Conservation (phyloP, 2,113 vertebrate genomes). For the Alaudala cheleensis region DNA sequence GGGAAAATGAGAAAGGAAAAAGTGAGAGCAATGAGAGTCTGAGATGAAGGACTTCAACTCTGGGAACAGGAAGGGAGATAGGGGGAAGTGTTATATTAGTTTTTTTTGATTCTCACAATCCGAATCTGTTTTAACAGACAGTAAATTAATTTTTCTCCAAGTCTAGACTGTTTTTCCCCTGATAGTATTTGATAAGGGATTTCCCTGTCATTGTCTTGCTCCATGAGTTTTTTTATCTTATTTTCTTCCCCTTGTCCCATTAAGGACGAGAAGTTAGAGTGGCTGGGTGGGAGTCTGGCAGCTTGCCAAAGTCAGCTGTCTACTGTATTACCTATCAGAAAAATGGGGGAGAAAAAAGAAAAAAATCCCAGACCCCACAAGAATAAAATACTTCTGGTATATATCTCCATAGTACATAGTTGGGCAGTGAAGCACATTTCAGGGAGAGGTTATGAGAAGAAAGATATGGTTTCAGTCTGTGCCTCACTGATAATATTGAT, state of each 20-base stretch:
- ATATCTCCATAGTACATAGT: background rate
- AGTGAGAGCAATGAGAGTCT: fast-evolving
- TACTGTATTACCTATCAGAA: background rate
- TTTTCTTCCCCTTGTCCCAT: background rate
- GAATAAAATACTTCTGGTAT: background rate
- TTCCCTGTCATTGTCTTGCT: background rate
- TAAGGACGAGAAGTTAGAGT: background rate
- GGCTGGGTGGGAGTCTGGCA: background rate
- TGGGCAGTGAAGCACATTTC: background rate
- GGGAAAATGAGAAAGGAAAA: background rate
- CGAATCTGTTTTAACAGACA: background rate
- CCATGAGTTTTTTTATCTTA: background rate
- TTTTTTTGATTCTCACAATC: background rate
- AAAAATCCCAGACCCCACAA: background rate
- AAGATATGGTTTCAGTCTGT: background rate
- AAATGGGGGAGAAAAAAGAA: background rate
- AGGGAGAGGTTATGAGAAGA: background rate
- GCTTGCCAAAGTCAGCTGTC: background rate
- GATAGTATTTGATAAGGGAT: background rate
- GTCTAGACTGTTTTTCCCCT: background rate
- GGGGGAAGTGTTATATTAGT: background rate
- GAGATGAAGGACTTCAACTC: background rate
- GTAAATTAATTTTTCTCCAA: background rate
- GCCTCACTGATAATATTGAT: background rate
- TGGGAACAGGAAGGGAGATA: background rate